Evolutionary conservation across 2,888 invertebrate genomes (phyloP).

Genomic region (Neoaliturus tenellus): DNA sequence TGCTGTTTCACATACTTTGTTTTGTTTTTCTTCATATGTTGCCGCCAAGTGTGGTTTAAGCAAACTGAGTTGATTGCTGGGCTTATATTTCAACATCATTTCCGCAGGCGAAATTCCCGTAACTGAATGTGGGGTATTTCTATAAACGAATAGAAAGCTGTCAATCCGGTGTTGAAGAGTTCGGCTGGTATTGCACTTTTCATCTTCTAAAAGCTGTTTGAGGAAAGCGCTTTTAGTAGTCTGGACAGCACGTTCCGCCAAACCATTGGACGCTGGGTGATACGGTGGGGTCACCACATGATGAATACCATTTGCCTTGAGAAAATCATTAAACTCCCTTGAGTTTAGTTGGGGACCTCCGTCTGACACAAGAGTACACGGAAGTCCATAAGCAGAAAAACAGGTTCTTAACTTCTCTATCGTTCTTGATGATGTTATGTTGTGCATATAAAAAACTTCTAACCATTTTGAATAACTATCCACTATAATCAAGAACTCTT

Average conservation of each 20-base stretch:
- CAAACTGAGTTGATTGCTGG: too few species aligned
- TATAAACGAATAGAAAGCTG: conserved; percentile 61
- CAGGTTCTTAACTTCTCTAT: conserved; percentile 9
- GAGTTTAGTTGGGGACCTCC: conserved; percentile 36
- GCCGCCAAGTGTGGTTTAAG: too few species aligned
- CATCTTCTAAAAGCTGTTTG: conserved; percentile 7
- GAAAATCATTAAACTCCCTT: conserved; percentile 32
- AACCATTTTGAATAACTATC: conserved; percentile 60
- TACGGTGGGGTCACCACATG: conserved; percentile 59
- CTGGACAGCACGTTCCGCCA: conserved; percentile 67
- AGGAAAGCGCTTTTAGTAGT: conserved; percentile 62
- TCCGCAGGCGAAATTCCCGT: too few species aligned
- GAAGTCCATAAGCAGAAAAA: conserved; percentile 30
- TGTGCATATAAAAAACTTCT: conserved; percentile 44
- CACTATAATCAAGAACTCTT: conserved; percentile 46
- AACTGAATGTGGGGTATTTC: conserved; percentile 65
- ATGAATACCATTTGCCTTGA: conserved; percentile 19
- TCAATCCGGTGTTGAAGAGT: conserved; percentile 64
- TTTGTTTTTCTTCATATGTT: too few species aligned
- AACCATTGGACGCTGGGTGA: conserved; percentile 67
- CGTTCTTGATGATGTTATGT: background rate
- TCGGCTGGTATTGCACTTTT: background rate
- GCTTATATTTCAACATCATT: too few species aligned
- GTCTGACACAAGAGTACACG: conserved; percentile 13
- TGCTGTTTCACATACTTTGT: too few species aligned